Percentiles rank a stretch among this genome's conserved stretches.
Conservation (phyloP, 2,797 vertebrate genomes). For the Propithecus deckenii region DNA sequence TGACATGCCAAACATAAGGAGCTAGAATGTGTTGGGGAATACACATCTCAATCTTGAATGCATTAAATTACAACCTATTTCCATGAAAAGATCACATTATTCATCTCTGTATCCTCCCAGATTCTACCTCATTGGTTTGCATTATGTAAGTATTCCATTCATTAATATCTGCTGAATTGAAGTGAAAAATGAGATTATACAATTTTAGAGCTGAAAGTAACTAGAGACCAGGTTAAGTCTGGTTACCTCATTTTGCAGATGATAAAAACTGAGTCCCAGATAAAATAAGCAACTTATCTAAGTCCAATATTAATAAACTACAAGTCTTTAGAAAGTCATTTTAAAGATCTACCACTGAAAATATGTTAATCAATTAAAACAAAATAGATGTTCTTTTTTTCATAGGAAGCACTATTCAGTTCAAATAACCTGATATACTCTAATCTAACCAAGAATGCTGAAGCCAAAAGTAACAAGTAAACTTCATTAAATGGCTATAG, state of each 20-base stretch:
- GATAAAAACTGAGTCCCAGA: constrained; percentile 34
- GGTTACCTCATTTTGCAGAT: constrained; percentile 42
- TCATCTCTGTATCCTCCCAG: not conserved
- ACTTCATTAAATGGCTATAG: not conserved
- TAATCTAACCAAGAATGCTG: not conserved
- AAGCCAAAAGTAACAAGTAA: constrained; percentile 22
- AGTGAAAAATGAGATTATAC: constrained; percentile 36
- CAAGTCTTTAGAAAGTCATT: constrained; percentile 11
- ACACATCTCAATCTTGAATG: not conserved
- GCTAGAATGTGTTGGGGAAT: not conserved
- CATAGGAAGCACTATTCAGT: constrained; percentile 16
- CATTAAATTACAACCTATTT: constrained; percentile 3
- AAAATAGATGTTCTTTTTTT: constrained; percentile 30
- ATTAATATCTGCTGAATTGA: constrained; percentile 46
- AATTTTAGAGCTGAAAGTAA: constrained; percentile 42
- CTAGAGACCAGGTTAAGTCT: not conserved
- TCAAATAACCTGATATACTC: constrained; percentile 28
- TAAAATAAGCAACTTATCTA: constrained; percentile 32
- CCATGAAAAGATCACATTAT: constrained; percentile 23
- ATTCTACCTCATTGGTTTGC: constrained; percentile 2
- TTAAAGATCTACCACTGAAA: constrained; percentile 33
- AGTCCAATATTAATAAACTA: constrained; percentile 16
- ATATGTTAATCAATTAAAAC: constrained; percentile 48
- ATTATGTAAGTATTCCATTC: constrained; percentile 19
- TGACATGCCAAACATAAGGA: not conserved